Base-by-base conservation (phyloP, 2,113 vertebrate genomes). In the Limanda limanda region DNA sequence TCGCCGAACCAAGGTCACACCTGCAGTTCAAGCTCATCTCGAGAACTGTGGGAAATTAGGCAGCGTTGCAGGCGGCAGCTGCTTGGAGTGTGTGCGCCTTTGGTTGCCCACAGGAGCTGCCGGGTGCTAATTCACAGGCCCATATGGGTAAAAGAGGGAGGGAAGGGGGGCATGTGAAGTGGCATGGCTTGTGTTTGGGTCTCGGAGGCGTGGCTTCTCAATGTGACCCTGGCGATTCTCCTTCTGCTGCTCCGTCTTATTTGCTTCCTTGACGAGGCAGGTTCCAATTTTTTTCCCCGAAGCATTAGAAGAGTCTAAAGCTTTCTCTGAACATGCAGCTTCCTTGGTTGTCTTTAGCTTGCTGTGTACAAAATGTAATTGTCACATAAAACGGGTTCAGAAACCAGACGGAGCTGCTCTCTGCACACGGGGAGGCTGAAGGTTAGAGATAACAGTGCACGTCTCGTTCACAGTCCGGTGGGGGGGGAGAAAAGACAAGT, bases 171-270 rank as follows among this genome's bases (percentile, higher is more conserved):
- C 66, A 27, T 27, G 52, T 15, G 12, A 45, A 52, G 66, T 13
- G 73, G 23, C 65, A 51, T 14, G 48, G 71, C 52, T 76, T 24
- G 81, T 94, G 90, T 18, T 37, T 93, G 94, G 75, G 95, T 94
- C 48, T 94, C 21, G 12, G 31, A 93, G 20, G 95, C 93, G 83
- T 93, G 92, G 85, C 61, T 93, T 95, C 96, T 93, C 82, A 93
- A 94, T 82, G 95, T 93, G 81, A 69, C 58, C 48, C 95, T 93
- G 54, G 94, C 94, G 87, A 94, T 92, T 90, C 93, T 95, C 42
- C 94, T 85, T 58, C 93, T 94, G 87, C 54, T 55, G 35, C 45
- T 68, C 3, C 40, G 25, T 27, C 75, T 77, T 48, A 63, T 84
- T 54, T 31, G 48, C 48, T 48, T 48, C 70, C 37, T 15, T 78